phyloP scores from a whole-genome alignment of 2,888 invertebrate species.

The Scaptomyza reducta region DNA sequence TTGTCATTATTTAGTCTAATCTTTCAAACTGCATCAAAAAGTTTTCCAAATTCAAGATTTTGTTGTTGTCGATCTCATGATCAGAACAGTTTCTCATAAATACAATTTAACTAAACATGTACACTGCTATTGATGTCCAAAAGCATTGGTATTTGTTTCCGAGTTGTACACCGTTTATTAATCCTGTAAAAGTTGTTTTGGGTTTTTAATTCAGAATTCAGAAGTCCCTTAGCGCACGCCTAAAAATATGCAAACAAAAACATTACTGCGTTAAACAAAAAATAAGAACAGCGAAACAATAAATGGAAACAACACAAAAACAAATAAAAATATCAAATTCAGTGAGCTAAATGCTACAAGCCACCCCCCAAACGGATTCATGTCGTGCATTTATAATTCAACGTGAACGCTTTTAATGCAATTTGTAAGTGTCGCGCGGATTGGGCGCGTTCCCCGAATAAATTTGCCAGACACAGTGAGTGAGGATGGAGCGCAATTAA shows the following conservation, averaged over 20 bases:
- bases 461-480: conserved; percentile 26
- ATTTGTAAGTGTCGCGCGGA: conserved; percentile 64
- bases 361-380: conserved; percentile 21
- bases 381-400: conserved; percentile 53
- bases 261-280: conserved; percentile 21
- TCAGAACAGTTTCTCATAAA: not conserved
- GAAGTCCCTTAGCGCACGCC: conserved; percentile 8
- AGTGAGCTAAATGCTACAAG: conserved; percentile 19
- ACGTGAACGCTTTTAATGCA: conserved; percentile 66
- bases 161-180: conserved; percentile 8
- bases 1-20: no score
- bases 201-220: conserved; percentile 35
- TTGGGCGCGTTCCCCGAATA: conserved; percentile 44
- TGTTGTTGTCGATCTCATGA: no score
- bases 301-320: conserved; percentile 1
- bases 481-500: not conserved
- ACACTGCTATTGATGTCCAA: conserved; percentile 2
- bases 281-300: conserved; percentile 20
- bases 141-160: conserved; percentile 19
- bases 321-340: conserved; percentile 43
- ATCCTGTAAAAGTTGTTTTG: conserved; percentile 20
- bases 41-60: no score
- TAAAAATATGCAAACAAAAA: conserved; percentile 48
- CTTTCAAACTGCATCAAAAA: no score
- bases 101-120: conserved; percentile 5